Conservation (phyloP, 1,140 invertebrate genomes). For the Plodia interpunctella region DNA sequence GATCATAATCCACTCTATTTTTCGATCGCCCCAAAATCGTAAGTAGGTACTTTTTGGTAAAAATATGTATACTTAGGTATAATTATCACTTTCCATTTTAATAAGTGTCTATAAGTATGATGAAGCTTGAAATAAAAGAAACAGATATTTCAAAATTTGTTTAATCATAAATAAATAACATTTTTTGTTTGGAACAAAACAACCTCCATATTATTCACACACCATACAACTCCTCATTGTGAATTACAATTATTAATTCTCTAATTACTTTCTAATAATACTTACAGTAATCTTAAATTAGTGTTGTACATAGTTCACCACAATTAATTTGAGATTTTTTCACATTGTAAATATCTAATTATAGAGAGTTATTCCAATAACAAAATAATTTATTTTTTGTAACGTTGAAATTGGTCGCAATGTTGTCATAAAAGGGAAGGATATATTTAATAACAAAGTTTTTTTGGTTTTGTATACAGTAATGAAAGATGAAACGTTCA, state of each 20-base stretch:
- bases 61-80: too few relatives aligned
- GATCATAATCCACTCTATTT: too few relatives aligned
- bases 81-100: too few relatives aligned
- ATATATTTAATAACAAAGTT: conserved; percentile 11
- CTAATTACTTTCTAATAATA: conserved; percentile 75
- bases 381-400: conserved; percentile 51
- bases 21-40: too few relatives aligned
- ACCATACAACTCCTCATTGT: conserved; percentile 69
- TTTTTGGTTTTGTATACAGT: neutral
- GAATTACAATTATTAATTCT: conserved; percentile 72
- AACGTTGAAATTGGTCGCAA: conserved; percentile 23
- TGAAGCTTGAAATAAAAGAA: conserved; percentile 17
- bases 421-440: conserved; percentile 10
- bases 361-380: conserved; percentile 71
- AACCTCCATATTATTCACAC: conserved; percentile 75
- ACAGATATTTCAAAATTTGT: conserved; percentile 67
- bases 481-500: neutral
- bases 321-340: conserved; percentile 74
- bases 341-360: conserved; percentile 61
- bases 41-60: too few relatives aligned
- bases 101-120: too few relatives aligned
- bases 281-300: conserved; percentile 74
- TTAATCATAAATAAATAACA: conserved; percentile 77
- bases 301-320: conserved; percentile 73
- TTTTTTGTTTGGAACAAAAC: conserved; percentile 75